Evolutionary conservation across 2,113 vertebrate genomes (phyloP).

Genomic region (Aldabrachelys gigantea): DNA sequence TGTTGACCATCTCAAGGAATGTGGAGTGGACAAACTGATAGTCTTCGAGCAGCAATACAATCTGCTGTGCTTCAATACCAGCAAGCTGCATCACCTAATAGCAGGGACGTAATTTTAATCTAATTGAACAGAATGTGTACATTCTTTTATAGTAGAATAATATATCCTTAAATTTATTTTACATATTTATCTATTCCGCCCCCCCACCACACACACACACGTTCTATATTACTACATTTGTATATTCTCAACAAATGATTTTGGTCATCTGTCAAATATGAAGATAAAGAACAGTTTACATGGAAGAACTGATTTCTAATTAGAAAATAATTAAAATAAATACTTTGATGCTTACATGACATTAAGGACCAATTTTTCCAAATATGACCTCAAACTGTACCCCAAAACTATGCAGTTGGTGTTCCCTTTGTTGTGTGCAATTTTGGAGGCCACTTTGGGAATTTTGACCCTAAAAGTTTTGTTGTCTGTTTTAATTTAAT

Average conservation of each 20-base stretch:
- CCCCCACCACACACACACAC: neutral
- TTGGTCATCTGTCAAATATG: neutral
- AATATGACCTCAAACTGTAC: neutral
- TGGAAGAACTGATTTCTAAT: neutral
- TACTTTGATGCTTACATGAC: neutral
- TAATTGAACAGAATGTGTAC: neutral
- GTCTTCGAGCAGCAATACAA: conserved; percentile 92
- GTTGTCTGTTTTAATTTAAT: neutral
- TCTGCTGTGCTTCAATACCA: conserved; percentile 92
- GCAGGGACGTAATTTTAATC: neutral
- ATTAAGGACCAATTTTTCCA: neutral
- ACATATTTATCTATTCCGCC: neutral
- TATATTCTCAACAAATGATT: neutral
- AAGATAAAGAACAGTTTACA: neutral
- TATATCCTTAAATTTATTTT: neutral
- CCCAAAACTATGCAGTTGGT: neutral
- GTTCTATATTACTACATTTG: neutral
- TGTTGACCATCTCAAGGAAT: conserved; percentile 98
- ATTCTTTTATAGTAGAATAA: neutral
- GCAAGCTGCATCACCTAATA: conserved; percentile 92
- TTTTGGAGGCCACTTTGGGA: neutral
- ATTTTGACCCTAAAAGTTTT: neutral
- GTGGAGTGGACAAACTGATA: conserved; percentile 91
- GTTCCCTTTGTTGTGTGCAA: neutral
- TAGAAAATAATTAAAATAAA: neutral